Percentiles rank a stretch among this genome's conserved stretches.
Evolutionary conservation across 1,140 invertebrate genomes (phyloP).

Genomic region (Drosophila obscura): DNA sequence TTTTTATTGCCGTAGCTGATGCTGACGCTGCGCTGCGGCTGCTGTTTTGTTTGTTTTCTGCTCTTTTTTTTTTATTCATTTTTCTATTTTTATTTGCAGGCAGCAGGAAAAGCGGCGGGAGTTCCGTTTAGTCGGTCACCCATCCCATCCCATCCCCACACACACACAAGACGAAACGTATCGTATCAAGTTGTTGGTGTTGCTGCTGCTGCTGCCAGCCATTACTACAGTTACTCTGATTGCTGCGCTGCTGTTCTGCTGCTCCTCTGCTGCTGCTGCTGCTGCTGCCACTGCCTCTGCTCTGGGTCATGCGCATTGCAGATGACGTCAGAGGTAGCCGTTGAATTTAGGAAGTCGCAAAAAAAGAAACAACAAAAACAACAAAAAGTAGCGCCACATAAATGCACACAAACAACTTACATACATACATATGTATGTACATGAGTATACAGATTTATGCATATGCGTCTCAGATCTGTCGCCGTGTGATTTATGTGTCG

Average conservation of each 20-base stretch:
- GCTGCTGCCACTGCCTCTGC: conserved; percentile 28
- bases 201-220: conserved; percentile 36
- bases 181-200: conserved; percentile 56
- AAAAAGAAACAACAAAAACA: conserved; percentile 32
- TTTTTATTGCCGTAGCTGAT: too few relatives aligned
- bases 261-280: conserved; percentile 16
- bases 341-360: conserved; percentile 76
- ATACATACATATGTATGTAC: conserved; percentile 15
- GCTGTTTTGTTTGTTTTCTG: too few relatives aligned
- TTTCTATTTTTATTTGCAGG: too few relatives aligned
- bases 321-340: conserved; percentile 75
- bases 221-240: conserved; percentile 18
- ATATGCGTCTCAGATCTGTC: conserved; percentile 43
- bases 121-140: conserved; percentile 81
- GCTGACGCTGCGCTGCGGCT: too few relatives aligned
- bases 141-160: conserved; percentile 34
- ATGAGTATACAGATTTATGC: neutral
- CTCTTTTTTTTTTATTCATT: too few relatives aligned
- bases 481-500: conserved; percentile 66
- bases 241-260: conserved; percentile 20
- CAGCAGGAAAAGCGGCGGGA: conserved; percentile 26
- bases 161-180: conserved; percentile 66
- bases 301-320: conserved; percentile 72
- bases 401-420: conserved; percentile 34
- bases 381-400: conserved; percentile 44